These are phyloP conservation scores for Cataglyphis livida DNA, from an alignment of 2,888 invertebrate species.

Conservation along the genomic window DNA sequence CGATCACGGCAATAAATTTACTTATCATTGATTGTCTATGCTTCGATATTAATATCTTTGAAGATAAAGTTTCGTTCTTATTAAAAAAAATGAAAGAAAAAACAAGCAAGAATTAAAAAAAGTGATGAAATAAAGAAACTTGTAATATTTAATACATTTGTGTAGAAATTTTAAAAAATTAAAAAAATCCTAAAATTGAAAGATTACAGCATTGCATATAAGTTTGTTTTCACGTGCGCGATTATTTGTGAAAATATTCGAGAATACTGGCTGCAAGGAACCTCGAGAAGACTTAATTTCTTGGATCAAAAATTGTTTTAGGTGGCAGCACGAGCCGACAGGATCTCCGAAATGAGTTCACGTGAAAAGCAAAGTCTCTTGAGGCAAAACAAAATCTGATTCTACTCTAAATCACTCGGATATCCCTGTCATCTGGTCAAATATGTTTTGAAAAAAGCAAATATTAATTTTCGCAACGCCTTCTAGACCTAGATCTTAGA, in stretches of 20 bases:
- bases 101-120: not conserved
- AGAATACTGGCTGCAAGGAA: slow-evolving; percentile 4
- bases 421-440: not conserved
- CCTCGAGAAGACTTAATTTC: slow-evolving; percentile 43
- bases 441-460: not conserved
- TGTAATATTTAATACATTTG: not conserved
- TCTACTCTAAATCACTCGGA: not conserved
- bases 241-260: slow-evolving; percentile 29
- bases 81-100: not conserved
- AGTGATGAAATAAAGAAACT: no score
- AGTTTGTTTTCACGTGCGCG: slow-evolving; percentile 50
- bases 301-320: slow-evolving; percentile 46
- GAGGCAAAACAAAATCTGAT: slow-evolving; percentile 6
- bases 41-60: not conserved
- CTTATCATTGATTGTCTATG: not conserved
- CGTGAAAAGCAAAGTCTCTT: not conserved
- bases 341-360: slow-evolving; percentile 51
- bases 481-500: not conserved
- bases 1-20: not conserved
- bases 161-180: not conserved
- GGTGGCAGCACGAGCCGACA: slow-evolving; percentile 59
- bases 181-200: not conserved
- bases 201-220: slow-evolving; percentile 29
- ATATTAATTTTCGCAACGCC: not conserved
- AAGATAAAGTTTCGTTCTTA: not conserved